Base-by-base conservation (phyloP, 1,140 invertebrate genomes). In the Drosophila pseudoobscura region DNA sequence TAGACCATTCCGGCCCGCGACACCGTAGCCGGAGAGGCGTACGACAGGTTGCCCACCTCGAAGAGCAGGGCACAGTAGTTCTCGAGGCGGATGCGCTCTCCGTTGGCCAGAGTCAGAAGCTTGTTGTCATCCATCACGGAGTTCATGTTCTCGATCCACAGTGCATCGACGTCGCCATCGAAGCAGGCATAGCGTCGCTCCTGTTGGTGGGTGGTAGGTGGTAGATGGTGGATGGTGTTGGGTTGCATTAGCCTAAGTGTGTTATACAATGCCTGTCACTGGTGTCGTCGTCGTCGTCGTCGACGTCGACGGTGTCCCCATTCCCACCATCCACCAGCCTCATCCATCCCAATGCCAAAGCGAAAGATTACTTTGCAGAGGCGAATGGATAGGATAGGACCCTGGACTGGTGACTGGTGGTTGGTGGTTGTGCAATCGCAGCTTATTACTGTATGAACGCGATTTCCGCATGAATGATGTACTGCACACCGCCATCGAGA, bases 71-170 rank as follows among this genome's bases (percentile, higher is more conserved):
- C 95, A 90, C 97, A 98, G 80, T 94, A 93, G 68, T 96, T 95
- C 70, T 95, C 94, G 20, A 98, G 92, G 46, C 96, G 94, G 22
- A 98, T 97, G 59, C 97, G 93, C 89, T 98, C 97, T 53, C 97
- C 97, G 92, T 98, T 98, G 0, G 96, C 96, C 64, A 98, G 92
- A 0, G 97, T 98, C 46, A 98, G 90, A 47, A 98, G 91, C 90
- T 96, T 96, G 89, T 98, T 98, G 91, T 98, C 97, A 90, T 98
- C 97, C 97, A 98, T 98, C 6, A 98, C 97, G 1, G 97, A 97
- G 92, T 98, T 98, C 97, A 98, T 98, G 92, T 98, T 98, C 92
- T 98, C 97, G 71, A 98, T 97, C 97, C 97, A 98, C 6, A 98
- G 92, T 6, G 97, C 95, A 93, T 98, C 97, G 3, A 98, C 96